Conservation (phyloP, 2,113 vertebrate species). For the Pseudopipra pipra region DNA sequence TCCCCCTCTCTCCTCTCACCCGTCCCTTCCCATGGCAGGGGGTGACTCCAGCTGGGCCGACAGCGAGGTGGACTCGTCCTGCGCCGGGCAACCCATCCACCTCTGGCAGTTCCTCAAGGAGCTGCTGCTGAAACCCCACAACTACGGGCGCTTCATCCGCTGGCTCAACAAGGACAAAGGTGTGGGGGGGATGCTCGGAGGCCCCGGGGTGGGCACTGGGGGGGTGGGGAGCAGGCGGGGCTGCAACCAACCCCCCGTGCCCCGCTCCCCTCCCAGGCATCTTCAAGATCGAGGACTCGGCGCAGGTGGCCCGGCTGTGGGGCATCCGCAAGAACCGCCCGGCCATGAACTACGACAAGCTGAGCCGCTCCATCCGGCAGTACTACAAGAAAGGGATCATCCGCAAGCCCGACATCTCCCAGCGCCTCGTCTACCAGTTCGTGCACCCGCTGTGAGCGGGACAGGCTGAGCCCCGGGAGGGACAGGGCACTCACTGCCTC, state of each 20-base stretch:
- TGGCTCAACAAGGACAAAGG: conserved; percentile 99
- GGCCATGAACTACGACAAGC: conserved; percentile 99
- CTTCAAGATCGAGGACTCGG: conserved; percentile 97
- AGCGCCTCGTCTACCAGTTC: conserved; percentile 98
- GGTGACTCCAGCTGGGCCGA: conserved; percentile 82
- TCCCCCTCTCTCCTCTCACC: not conserved
- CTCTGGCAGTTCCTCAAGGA: conserved; percentile 98
- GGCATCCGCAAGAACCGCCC: conserved; percentile 96
- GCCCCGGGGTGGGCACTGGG: accelerated
- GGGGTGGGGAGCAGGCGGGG: not conserved
- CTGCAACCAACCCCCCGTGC: not conserved
- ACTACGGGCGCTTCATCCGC: conserved; percentile 93
- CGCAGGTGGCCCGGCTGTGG: conserved; percentile 94
- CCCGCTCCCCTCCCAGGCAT: conserved; percentile 78
- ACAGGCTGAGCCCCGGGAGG: not conserved
- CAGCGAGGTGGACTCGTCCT: conserved; percentile 89
- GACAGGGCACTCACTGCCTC: not conserved
- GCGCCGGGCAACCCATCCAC: conserved; percentile 93
- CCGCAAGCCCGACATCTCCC: conserved; percentile 94
- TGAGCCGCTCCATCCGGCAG: conserved; percentile 98
- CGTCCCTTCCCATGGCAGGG: not conserved
- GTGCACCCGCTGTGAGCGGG: conserved; percentile 88
- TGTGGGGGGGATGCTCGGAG: not conserved
- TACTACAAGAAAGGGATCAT: conserved; percentile 99
- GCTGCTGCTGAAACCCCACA: conserved; percentile 93